Evolutionary conservation across 2,888 invertebrate species (phyloP), one percentile per base, ranked within the genome.

Genomic region (Caenorhabditis sinica): DNA sequence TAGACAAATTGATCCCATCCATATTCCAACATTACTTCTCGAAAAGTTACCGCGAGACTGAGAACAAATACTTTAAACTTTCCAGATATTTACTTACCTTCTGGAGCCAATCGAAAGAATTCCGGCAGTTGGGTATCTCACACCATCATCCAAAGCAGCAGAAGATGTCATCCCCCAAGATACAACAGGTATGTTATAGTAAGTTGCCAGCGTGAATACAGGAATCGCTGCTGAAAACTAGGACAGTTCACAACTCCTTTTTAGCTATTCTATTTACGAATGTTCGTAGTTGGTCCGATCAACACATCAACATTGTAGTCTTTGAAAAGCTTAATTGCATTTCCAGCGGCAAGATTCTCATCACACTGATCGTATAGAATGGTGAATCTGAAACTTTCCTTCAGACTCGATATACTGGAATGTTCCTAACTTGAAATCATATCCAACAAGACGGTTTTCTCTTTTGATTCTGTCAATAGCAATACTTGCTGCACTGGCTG

Each of bases 241-340:
- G 28, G 36, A n/a, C n/a, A 2, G 36, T 0, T 33, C 0, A 43
- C 40, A 15, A 33, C 6, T 61, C 13, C 60, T n/a, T 20, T 17
- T 40, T n/a, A 0, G 49, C 17, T 15, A 30, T 36, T 36, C n/a
- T 13, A 33, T 65, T 65, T 81, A 90, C 90, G 84, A 30, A 73
- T 85, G 65, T 85, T 89, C n/a, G 90, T 89, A 15, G 88, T 87
- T 23, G 90, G 90, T 2, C 90, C 90, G 45, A 90, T 77, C n/a
- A 90, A 65, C 6, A 86, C 88, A 74, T 89, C 89, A 11, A 89
- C 86, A n/a, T 82, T 58, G 40, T 86, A 49, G 6, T 83, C 82
- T 20, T 60, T 60, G 43, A 87, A 75, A 30, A 87, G 49, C 40
- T 85, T 72, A 13, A 83, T 82, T 2, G 88, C 77, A 58, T 74